Base-by-base conservation (phyloP, 1,140 invertebrate species). In the Aethina tumida region DNA sequence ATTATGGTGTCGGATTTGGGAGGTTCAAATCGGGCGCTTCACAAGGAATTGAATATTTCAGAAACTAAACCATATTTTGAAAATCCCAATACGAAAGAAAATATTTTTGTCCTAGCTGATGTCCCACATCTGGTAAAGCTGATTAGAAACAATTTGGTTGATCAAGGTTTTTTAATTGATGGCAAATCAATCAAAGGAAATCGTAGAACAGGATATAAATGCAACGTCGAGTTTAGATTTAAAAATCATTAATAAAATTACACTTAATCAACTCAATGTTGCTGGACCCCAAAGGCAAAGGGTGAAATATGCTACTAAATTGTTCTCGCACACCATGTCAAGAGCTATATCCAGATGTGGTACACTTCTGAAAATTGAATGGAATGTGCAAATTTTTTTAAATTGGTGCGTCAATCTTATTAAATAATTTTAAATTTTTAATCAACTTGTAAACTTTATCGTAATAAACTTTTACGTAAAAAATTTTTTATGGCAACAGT, bases 1-100 rank as follows among this genome's bases (percentile, higher is more conserved):
- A n/a, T n/a, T n/a, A 35, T 48, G 17, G 49, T 49, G 4, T 47
- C 35, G 21, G 53, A 60, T 47, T 39, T 52, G 18, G 55, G 56
- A 16, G 47, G 44, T 7, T 35, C 28, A 28, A 60, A 60, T 16
- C 35, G 18, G 40, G 31, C 25, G 42, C 14, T 41, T 2, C 40
- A 45, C 28, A 45, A 35, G 21, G 39, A 41, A 16, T 26, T 55
- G 18, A 18, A 36, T n/a, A 34, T 50, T 36, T 31, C 13, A 25
- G n/a, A 26, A 10, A 16, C 29, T 8, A 39, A 29, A 7, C 25
- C 39, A 19, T 39, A n/a, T 12, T 49, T 51, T 43, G 12, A 15
- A 8, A 44, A 49, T 39, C 53, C 53, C 12, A 12, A 18, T 6
- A 45, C 42, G 13, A 31, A 37, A 0, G 16, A 40, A 12, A 45